These are phyloP conservation scores for Oplegnathus fasciatus DNA, from an alignment of 2,113 vertebrate species.

Conservation along the genomic window DNA sequence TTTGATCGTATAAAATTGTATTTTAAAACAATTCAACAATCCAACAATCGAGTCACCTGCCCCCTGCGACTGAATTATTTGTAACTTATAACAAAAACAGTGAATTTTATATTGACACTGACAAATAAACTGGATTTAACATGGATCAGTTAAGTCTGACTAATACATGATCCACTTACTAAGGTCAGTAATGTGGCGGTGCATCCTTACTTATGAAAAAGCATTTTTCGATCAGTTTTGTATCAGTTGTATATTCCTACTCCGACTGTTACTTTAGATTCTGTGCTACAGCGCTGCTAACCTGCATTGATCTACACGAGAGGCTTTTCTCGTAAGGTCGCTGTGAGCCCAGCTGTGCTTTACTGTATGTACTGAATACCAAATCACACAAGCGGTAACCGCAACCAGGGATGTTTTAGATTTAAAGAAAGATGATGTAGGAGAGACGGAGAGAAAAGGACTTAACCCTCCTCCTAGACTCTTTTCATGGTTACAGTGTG, in stretches of 20 bases:
- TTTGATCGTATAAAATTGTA: background rate
- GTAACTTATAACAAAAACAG: background rate
- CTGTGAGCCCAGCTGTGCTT: slow-evolving; percentile 58
- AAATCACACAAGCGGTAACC: slow-evolving; percentile 48
- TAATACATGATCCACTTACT: background rate
- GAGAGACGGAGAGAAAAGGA: slow-evolving; percentile 42
- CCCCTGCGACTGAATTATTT: background rate
- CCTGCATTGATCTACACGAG: slow-evolving; percentile 55
- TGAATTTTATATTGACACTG: background rate
- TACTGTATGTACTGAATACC: slow-evolving; percentile 52
- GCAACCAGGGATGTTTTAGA: slow-evolving; percentile 61
- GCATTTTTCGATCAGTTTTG: background rate
- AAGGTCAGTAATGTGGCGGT: background rate
- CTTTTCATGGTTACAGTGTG: slow-evolving; percentile 62
- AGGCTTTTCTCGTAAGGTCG: slow-evolving; percentile 53
- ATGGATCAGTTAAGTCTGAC: background rate
- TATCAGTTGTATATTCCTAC: background rate
- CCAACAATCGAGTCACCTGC: background rate
- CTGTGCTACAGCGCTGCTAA: slow-evolving; percentile 34
- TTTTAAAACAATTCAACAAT: background rate
- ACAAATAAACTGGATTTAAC: slow-evolving; percentile 5
- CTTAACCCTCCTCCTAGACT: slow-evolving; percentile 52
- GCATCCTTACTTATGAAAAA: background rate
- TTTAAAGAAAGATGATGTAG: slow-evolving; percentile 63
- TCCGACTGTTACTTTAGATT: slow-evolving; percentile 21